Conservation (phyloP, 2,888 invertebrate species). For the Alentia gelatinosa region DNA sequence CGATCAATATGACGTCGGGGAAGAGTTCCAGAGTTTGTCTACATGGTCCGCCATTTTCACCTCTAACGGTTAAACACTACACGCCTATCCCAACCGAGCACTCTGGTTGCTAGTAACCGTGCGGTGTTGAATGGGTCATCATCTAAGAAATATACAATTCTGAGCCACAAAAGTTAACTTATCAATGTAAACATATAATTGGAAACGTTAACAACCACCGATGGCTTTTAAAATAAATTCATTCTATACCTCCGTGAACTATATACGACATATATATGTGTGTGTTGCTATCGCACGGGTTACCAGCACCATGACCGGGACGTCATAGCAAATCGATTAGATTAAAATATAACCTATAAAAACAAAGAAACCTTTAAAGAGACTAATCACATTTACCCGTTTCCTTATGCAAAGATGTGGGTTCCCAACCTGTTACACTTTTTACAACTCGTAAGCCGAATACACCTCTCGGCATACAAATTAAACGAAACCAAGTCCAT, state of each 20-base stretch:
- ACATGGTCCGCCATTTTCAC: too few relatives aligned
- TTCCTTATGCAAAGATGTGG: background rate
- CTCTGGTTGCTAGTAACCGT: too few relatives aligned
- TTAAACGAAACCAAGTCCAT: background rate
- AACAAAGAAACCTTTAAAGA: background rate
- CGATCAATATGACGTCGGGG: too few relatives aligned
- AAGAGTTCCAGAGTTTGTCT: too few relatives aligned
- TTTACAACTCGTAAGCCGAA: background rate
- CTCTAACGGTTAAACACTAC: too few relatives aligned
- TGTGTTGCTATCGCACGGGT: background rate
- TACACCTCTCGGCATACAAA: background rate
- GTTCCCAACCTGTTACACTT: background rate
- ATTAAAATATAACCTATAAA: background rate
- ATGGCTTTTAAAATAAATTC: too few relatives aligned
- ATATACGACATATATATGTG: background rate
- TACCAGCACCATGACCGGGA: conserved; percentile 20
- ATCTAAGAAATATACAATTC: too few relatives aligned
- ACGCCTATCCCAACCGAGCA: too few relatives aligned
- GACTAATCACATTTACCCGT: background rate
- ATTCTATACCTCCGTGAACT: background rate
- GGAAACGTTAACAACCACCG: too few relatives aligned
- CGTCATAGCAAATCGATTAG: background rate
- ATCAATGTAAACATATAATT: too few relatives aligned
- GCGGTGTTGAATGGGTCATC: too few relatives aligned
- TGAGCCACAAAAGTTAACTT: too few relatives aligned